Conservation (phyloP, 2,797 vertebrate species). For the Paedocypris micromegethes region DNA sequence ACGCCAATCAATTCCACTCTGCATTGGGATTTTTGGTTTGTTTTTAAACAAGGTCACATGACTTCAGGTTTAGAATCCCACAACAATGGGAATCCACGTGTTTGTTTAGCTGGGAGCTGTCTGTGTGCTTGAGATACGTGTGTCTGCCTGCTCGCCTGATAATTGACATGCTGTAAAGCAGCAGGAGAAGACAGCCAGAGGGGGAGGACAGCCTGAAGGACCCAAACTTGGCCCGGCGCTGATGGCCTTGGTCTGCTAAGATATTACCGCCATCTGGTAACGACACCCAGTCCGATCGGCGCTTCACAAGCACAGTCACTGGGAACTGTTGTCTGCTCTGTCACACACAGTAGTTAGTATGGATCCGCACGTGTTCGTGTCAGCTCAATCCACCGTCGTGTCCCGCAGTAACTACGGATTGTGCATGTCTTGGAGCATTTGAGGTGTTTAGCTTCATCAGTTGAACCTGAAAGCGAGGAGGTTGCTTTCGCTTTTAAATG, state of each 20-base stretch:
- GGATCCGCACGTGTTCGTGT: constrained; percentile 11
- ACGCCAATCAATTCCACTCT: constrained; percentile 25
- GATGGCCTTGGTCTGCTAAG: constrained; percentile 36
- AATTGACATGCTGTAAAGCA: constrained; percentile 45
- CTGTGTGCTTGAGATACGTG: constrained; percentile 20
- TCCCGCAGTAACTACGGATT: neutral
- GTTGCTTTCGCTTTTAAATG: too few species aligned
- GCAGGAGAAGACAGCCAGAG: constrained; percentile 41
- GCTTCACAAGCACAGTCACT: constrained; percentile 33
- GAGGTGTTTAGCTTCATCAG: too few species aligned
- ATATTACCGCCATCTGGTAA: constrained; percentile 44
- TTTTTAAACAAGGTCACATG: neutral
- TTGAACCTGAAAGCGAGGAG: too few species aligned
- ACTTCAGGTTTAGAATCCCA: neutral
- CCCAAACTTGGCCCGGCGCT: constrained; percentile 38
- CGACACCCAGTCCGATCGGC: constrained; percentile 26
- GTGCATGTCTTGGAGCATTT: too few species aligned
- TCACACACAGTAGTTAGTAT: constrained; percentile 25
- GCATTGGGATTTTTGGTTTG: constrained; percentile 36
- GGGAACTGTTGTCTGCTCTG: constrained; percentile 20
- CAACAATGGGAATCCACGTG: constrained; percentile 16
- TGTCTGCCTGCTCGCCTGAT: constrained; percentile 36
- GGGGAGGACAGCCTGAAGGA: constrained; percentile 34
- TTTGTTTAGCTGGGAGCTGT: constrained; percentile 18
- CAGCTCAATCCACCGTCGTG: neutral